A percentile compares a stretch with the other conserved stretches of the same genome.
Conservation (phyloP, 2,113 vertebrate species). For the Thinocorus orbignyianus region DNA sequence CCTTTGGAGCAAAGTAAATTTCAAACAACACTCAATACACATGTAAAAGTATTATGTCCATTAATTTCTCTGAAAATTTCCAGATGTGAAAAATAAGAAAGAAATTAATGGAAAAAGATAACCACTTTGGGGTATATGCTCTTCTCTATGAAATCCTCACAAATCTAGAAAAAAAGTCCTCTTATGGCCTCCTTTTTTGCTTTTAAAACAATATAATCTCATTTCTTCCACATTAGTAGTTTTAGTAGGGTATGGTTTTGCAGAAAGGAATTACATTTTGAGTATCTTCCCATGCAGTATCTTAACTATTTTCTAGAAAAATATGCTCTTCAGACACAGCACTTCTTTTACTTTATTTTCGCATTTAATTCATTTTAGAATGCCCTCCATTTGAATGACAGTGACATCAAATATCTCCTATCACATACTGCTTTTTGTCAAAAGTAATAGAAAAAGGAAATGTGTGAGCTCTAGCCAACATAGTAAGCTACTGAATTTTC, state of each 20-base stretch:
- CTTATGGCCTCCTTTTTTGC: background rate
- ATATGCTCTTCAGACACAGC: background rate
- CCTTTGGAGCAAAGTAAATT: background rate
- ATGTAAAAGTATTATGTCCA: background rate
- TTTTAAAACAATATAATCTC: background rate
- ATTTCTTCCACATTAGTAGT: background rate
- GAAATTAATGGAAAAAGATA: background rate
- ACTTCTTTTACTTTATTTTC: background rate
- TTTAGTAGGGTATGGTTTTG: background rate
- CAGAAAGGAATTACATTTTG: background rate
- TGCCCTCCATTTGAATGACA: background rate
- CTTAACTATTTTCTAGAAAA: background rate
- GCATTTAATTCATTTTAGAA: background rate
- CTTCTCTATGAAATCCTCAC: background rate
- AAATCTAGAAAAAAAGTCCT: background rate
- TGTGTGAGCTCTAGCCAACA: background rate
- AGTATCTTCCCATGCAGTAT: background rate
- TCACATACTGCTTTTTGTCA: background rate
- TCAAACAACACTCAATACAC: background rate
- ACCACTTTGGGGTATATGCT: background rate
- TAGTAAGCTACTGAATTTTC: background rate
- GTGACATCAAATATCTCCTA: background rate
- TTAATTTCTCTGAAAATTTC: background rate
- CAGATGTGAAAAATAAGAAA: background rate
- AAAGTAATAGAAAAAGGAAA: background rate